phyloP scores from a whole-genome alignment of 2,797 vertebrate genomes.

The Acanthurus lineatus region DNA sequence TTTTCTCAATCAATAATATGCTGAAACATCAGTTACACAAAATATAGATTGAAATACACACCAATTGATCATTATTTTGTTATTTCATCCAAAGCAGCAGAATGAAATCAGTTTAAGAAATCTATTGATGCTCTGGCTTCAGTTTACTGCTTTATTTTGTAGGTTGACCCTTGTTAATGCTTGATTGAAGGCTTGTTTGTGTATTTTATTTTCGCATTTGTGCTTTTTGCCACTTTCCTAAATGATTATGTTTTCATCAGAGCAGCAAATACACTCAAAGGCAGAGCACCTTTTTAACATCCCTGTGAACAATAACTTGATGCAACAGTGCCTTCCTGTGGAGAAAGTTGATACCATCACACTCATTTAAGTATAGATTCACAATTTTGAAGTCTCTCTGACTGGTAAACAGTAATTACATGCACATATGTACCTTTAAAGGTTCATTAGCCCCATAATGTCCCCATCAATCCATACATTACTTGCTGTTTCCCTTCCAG shows the following conservation, averaged over 20 bases:
- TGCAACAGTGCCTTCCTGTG: constrained; percentile 50
- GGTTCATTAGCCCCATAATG: not conserved
- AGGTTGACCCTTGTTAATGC: not conserved
- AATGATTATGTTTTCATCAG: not conserved
- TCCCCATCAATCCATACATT: not conserved
- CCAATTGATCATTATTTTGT: not conserved
- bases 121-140: not conserved
- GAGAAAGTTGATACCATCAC: not conserved
- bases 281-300: not conserved
- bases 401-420: not conserved
- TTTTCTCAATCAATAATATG: constrained; percentile 13
- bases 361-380: not conserved
- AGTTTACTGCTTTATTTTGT: not conserved
- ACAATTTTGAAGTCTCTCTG: not conserved
- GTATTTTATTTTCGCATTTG: not conserved
- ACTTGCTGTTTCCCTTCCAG: not conserved
- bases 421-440: not conserved
- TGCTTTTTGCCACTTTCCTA: not conserved
- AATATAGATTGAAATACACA: too few relatives aligned
- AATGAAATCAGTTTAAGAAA: not conserved
- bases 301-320: not conserved
- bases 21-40: constrained; percentile 8
- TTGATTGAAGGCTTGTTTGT: not conserved
- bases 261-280: not conserved
- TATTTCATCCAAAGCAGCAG: not conserved